Percentiles rank a stretch among this genome's conserved stretches.
phyloP scores from a whole-genome alignment of 2,113 vertebrate species.

The Hipposideros armiger region DNA sequence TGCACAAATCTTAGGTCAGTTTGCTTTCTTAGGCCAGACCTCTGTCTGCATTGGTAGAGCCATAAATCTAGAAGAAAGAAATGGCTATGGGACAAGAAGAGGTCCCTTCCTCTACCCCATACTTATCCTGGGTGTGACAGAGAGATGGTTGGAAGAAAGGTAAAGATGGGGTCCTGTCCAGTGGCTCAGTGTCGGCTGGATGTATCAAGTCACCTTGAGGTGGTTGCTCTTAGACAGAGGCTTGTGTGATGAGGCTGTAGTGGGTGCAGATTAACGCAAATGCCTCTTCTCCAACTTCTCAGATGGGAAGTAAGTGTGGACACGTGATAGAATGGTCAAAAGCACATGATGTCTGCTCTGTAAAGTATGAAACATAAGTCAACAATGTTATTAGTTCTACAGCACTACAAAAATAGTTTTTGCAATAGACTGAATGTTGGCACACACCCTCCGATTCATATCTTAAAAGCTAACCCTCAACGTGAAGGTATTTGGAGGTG shows the following conservation, averaged over 20 bases:
- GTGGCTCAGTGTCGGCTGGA: not conserved
- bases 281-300: not conserved
- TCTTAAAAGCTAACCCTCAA: not conserved
- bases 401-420: not conserved
- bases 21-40: slow-evolving; percentile 28
- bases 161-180: not conserved
- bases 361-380: not conserved
- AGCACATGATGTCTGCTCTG: not conserved
- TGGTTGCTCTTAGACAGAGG: not conserved
- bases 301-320: not conserved
- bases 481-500: not conserved
- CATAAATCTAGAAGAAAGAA: slow-evolving; percentile 1
- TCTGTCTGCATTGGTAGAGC: not conserved
- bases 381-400: not conserved
- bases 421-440: not conserved
- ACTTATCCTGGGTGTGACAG: not conserved
- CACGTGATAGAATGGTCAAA: not conserved
- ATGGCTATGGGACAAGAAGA: slow-evolving; percentile 30
- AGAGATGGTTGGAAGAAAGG: not conserved
- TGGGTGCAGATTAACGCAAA: not conserved
- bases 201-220: not conserved
- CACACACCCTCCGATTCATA: not conserved
- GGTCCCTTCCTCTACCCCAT: not conserved
- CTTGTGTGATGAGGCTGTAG: not conserved
- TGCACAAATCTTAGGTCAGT: slow-evolving; percentile 67